Conservation (phyloP, 2,113 vertebrate species). For the Syngnathus scovelli region DNA sequence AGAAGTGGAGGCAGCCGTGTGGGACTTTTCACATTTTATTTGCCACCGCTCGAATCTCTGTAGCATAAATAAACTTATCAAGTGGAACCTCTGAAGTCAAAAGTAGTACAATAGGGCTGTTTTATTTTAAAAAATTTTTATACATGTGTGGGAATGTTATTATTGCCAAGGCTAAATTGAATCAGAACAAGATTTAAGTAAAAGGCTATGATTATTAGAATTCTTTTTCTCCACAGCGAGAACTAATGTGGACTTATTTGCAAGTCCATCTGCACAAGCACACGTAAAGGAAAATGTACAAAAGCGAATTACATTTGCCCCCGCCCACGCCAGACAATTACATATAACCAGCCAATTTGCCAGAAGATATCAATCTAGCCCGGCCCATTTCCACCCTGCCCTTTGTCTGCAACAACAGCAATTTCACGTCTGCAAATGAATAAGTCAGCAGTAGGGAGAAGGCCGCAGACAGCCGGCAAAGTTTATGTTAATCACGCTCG, state of each 20-base stretch:
- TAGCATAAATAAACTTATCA: slow-evolving; percentile 16
- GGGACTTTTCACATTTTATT: slow-evolving; percentile 22
- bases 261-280: background rate
- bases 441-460: slow-evolving; percentile 34
- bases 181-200: background rate
- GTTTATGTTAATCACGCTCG: slow-evolving; percentile 69
- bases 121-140: background rate
- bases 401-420: slow-evolving; percentile 19
- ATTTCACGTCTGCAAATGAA: slow-evolving; percentile 21
- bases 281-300: slow-evolving; percentile 3
- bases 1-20: slow-evolving; percentile 9
- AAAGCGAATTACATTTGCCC: slow-evolving; percentile 8
- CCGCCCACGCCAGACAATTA: slow-evolving; percentile 13
- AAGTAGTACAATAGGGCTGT: background rate
- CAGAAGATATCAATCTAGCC: slow-evolving; percentile 20
- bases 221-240: background rate
- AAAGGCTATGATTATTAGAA: background rate
- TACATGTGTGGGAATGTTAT: no score
- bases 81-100: background rate
- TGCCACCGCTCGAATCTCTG: slow-evolving; percentile 26
- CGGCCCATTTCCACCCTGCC: background rate
- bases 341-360: slow-evolving; percentile 10
- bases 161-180: background rate
- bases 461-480: slow-evolving; percentile 52
- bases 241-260: slow-evolving; percentile 6